Percentiles rank a stretch among this genome's conserved stretches.
Evolutionary conservation across 2,797 vertebrate genomes (phyloP).

Genomic region (Champsocephalus gunnari): DNA sequence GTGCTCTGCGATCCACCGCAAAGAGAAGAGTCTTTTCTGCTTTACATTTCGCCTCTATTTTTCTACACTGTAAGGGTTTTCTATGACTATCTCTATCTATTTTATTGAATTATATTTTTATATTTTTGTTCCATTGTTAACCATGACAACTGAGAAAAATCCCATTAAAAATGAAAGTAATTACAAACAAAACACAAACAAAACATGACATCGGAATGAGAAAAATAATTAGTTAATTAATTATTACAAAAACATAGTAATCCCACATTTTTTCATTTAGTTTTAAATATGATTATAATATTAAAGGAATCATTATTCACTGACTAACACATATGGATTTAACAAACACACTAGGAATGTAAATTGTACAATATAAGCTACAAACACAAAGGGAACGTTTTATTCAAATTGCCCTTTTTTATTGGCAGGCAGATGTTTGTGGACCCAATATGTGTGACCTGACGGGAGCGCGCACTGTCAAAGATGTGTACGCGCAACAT

Average conservation of each 20-base stretch:
- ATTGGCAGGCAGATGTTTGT: conserved; percentile 47
- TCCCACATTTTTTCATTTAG: not conserved
- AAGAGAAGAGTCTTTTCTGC: not conserved
- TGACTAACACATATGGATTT: not conserved
- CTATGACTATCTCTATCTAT: too few relatives aligned
- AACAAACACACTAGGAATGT: not conserved
- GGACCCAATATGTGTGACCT: conserved; percentile 69
- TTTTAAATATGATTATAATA: not conserved
- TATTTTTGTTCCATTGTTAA: not conserved
- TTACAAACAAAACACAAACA: not conserved
- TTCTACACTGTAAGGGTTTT: not conserved
- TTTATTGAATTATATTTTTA: not conserved
- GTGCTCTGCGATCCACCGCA: not conserved
- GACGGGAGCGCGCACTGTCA: conserved; percentile 77
- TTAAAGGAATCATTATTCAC: not conserved
- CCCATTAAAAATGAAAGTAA: not conserved
- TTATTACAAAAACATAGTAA: not conserved
- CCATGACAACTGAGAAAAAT: not conserved
- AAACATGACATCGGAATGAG: not conserved
- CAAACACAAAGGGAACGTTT: not conserved
- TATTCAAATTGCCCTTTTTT: conserved; percentile 8
- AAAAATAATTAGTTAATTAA: not conserved
- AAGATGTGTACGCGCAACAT: conserved; percentile 70
- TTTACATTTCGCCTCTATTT: not conserved
- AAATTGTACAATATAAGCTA: not conserved